These are phyloP conservation scores for Zhuqinia jingwanae DNA, from an alignment of 2,888 invertebrate genomes.

Conservation along the genomic window DNA sequence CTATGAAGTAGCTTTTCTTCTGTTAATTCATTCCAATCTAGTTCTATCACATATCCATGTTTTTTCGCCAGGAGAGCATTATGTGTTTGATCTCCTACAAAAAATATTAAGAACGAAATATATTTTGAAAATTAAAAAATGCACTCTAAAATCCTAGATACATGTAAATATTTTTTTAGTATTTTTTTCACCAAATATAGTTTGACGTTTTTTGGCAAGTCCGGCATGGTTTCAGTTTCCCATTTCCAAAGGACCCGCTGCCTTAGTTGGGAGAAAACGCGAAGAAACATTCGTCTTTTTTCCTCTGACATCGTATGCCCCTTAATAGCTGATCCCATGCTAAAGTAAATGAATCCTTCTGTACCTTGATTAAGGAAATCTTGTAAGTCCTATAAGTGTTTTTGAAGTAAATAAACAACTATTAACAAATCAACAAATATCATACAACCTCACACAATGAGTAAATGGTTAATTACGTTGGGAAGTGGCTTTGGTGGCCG, in stretches of 20 bases:
- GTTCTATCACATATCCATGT: slow-evolving; percentile 46
- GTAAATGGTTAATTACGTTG: too few species aligned
- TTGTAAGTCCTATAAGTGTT: slow-evolving; percentile 82
- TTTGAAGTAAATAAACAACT: too few species aligned
- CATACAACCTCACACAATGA: too few species aligned
- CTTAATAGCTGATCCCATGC: slow-evolving; percentile 84
- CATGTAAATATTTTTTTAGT: too few species aligned
- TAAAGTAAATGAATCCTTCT: slow-evolving; percentile 84
- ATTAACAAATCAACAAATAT: too few species aligned
- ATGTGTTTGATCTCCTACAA: slow-evolving; percentile 45
- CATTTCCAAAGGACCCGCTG: slow-evolving; percentile 82
- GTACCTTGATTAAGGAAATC: slow-evolving; percentile 82
- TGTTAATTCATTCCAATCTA: slow-evolving; percentile 55
- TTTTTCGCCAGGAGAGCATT: slow-evolving; percentile 40
- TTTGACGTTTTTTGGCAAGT: slow-evolving; percentile 67
- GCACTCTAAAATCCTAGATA: neutral
- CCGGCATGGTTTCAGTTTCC: slow-evolving; percentile 68
- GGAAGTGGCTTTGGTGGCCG: slow-evolving; percentile 75
- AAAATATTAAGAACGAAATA: slow-evolving; percentile 10
- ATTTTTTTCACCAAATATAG: too few species aligned
- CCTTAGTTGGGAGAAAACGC: slow-evolving; percentile 84
- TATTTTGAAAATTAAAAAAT: neutral
- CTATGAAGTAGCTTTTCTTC: slow-evolving; percentile 39
- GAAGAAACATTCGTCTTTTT: slow-evolving; percentile 82
- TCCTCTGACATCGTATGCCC: slow-evolving; percentile 83